phyloP scores from a whole-genome alignment of 2,888 invertebrate species.

The Podabrus alpinus region DNA sequence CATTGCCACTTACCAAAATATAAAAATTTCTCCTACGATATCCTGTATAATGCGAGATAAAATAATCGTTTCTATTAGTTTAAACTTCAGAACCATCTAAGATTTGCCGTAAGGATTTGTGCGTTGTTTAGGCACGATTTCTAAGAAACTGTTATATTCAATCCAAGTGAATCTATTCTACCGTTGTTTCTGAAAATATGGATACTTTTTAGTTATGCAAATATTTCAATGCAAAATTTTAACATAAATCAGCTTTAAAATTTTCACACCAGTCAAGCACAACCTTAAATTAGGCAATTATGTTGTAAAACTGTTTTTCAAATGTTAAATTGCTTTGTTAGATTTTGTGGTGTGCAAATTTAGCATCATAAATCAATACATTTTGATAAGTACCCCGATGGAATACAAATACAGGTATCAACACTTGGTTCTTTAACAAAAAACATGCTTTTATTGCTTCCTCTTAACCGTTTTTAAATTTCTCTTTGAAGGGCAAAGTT shows the following conservation, averaged over 20 bases:
- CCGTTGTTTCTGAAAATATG: background rate
- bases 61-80: too few relatives aligned
- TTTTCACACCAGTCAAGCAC: background rate
- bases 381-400: background rate
- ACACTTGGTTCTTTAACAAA: background rate
- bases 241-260: background rate
- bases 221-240: background rate
- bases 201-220: background rate
- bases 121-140: too few relatives aligned
- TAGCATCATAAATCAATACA: background rate
- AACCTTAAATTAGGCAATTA: background rate
- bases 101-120: too few relatives aligned
- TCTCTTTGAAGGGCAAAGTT: background rate
- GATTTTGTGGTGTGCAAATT: background rate
- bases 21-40: too few relatives aligned
- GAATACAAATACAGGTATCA: background rate
- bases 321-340: background rate
- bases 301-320: background rate
- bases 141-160: too few relatives aligned
- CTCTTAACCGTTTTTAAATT: background rate
- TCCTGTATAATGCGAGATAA: too few relatives aligned
- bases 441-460: background rate
- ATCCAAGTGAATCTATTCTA: background rate
- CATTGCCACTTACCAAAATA: too few relatives aligned
- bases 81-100: too few relatives aligned